Conservation (phyloP, 2,113 vertebrate species). For the Callocephalon fimbriatum region DNA sequence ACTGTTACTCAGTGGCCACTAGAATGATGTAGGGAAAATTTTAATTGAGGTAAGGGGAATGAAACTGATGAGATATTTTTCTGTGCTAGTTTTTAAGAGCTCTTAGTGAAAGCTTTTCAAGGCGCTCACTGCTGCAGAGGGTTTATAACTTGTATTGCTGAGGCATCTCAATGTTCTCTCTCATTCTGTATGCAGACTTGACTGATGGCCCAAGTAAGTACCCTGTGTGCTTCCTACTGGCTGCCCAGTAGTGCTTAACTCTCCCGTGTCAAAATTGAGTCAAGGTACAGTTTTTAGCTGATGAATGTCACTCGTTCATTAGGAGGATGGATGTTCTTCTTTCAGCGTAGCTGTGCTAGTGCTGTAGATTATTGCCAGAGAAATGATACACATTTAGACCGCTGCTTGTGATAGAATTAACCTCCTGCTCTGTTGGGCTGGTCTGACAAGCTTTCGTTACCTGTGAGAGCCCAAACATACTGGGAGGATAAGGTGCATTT, state of each 20-base stretch:
- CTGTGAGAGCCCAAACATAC: not conserved
- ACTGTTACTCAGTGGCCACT: not conserved
- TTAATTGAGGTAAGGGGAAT: not conserved
- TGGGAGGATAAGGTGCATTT: not conserved
- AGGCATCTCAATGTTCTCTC: no score
- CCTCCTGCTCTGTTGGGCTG: not conserved
- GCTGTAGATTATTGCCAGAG: not conserved
- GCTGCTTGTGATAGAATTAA: not conserved
- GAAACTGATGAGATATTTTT: not conserved
- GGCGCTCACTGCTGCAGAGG: not conserved
- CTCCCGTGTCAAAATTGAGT: not conserved
- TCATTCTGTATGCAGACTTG: not conserved
- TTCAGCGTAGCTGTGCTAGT: not conserved
- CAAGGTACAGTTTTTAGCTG: not conserved
- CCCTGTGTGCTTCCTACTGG: not conserved
- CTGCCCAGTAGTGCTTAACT: no score
- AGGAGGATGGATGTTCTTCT: not conserved
- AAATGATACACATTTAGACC: not conserved
- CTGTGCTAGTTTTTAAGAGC: not conserved
- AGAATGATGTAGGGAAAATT: not conserved
- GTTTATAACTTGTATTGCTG: not conserved
- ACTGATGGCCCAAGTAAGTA: not conserved
- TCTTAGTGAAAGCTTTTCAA: not conserved
- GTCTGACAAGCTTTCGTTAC: not conserved
- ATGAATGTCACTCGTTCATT: accelerated